A percentile compares a stretch with the other conserved stretches of the same genome.
These are phyloP conservation scores for Cremastinae sp. DNA, from an alignment of 2,888 invertebrate species.

Conservation along the genomic window DNA sequence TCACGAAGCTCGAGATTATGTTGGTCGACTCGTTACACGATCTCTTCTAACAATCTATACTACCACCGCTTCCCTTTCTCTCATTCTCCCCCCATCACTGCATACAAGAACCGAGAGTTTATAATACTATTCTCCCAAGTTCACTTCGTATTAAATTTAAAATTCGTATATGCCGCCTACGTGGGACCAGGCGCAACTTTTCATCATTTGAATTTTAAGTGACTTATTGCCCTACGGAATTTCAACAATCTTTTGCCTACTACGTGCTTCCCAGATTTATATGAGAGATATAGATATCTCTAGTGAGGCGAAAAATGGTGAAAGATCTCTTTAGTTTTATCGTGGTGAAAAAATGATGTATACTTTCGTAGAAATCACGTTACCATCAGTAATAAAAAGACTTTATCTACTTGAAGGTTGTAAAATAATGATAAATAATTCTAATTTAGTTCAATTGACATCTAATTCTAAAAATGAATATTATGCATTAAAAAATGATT, in stretches of 20 bases:
- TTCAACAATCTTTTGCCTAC: conserved; percentile 9
- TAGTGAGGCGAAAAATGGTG: no score
- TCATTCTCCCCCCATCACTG: not conserved
- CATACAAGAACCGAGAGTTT: conserved; percentile 48
- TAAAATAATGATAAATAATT: no score
- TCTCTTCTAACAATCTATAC: conserved; percentile 58
- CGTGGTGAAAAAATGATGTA: no score
- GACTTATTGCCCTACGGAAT: conserved; percentile 2
- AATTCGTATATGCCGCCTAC: conserved; percentile 33
- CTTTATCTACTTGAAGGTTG: no score
- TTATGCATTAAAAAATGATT: no score
- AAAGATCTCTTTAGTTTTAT: no score
- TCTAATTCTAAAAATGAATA: no score
- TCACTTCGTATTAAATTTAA: conserved; percentile 51
- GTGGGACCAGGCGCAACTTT: conserved; percentile 1
- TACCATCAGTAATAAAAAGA: no score
- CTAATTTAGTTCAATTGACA: no score
- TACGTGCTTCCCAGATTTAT: not conserved
- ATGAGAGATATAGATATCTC: no score
- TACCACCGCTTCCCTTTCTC: conserved; percentile 12
- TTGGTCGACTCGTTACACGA: conserved; percentile 61
- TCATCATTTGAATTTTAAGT: conserved; percentile 18
- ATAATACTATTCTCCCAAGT: conserved; percentile 47
- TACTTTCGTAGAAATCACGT: no score
- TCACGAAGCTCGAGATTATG: conserved; percentile 66